A percentile compares a stretch with the other conserved stretches of the same genome.
phyloP scores from a whole-genome alignment of 2,888 invertebrate genomes.

The Macrosiphum euphorbiae region DNA sequence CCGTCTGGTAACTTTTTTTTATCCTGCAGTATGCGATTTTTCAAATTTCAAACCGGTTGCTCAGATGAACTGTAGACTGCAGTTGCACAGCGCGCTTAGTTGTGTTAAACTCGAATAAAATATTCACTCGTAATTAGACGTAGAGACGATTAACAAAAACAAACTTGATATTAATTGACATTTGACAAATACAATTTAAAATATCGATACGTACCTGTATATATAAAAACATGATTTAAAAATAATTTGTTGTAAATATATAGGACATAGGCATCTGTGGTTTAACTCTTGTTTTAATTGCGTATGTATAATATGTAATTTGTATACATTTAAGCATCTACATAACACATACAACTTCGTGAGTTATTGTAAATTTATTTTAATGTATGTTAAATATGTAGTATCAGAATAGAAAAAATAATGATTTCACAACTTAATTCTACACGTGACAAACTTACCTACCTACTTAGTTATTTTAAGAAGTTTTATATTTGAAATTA shows the following conservation, averaged over 20 bases:
- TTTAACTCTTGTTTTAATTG: neutral
- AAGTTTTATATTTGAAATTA: neutral
- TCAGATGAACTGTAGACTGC: neutral
- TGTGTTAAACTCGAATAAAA: conserved; percentile 2
- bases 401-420: neutral
- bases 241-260: neutral
- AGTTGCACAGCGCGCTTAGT: neutral
- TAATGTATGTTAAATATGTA: neutral
- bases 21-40: neutral
- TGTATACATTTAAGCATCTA: neutral
- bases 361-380: neutral
- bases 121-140: neutral
- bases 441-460: neutral
- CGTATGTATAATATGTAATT: neutral
- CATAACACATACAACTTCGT: neutral
- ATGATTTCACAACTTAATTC: conserved; percentile 1
- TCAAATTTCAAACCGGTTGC: conserved; percentile 56
- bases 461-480: neutral
- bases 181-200: neutral
- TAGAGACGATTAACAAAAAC: neutral
- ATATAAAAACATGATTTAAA: neutral
- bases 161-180: neutral
- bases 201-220: neutral
- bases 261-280: neutral
- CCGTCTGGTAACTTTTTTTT: conserved; percentile 26